Conservation (phyloP, 2,888 invertebrate species). For the Drosophila paracracens region DNA sequence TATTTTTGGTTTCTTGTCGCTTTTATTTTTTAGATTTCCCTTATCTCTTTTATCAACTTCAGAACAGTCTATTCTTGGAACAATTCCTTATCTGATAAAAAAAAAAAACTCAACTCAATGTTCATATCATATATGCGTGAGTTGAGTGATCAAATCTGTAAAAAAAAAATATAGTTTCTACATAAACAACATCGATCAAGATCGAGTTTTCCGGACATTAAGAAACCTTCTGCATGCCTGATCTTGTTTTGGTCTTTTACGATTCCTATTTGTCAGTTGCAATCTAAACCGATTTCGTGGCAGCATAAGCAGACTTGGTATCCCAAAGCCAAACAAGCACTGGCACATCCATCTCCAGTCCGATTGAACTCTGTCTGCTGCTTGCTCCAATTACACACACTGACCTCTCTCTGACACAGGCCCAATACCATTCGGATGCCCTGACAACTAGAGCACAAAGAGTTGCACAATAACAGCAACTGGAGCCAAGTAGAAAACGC, state of each 20-base stretch:
- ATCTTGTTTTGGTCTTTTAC: not conserved
- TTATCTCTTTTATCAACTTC: not conserved
- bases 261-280: not conserved
- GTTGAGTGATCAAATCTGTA: not conserved
- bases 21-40: not conserved
- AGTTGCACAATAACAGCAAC: slow-evolving; percentile 41
- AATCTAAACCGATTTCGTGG: not conserved
- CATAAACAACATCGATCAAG: not conserved
- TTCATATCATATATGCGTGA: not conserved
- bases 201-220: not conserved
- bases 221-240: not conserved
- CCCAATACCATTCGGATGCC: slow-evolving; percentile 37
- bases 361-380: slow-evolving; percentile 1
- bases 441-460: slow-evolving; percentile 31
- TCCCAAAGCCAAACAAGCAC: not conserved
- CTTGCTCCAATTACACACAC: slow-evolving; percentile 23
- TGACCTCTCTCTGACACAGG: slow-evolving; percentile 21
- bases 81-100: too few relatives aligned
- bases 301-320: not conserved
- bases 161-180: not conserved
- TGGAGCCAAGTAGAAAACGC: slow-evolving; percentile 44
- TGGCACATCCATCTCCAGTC: not conserved
- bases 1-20: not conserved
- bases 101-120: not conserved
- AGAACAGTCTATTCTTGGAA: not conserved